Percentiles rank a stretch among this genome's conserved stretches.
phyloP scores from a whole-genome alignment of 2,113 vertebrate genomes.

The Syngnathoides biaculeatus region DNA sequence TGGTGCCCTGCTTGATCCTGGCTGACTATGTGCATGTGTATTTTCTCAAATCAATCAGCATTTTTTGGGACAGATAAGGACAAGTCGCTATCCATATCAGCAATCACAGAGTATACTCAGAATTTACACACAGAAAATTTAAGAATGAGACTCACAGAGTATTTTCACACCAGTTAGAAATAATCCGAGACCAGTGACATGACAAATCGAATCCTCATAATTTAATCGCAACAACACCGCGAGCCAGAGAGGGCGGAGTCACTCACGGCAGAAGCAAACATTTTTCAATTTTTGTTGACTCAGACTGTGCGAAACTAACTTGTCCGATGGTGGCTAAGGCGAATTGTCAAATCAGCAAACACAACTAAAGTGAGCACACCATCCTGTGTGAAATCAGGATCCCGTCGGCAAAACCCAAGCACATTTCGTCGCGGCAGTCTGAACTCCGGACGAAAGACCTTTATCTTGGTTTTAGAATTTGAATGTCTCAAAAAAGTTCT shows the following conservation, averaged over 20 bases:
- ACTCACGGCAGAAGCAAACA: not conserved
- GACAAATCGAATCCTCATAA: not conserved
- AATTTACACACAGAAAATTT: not conserved
- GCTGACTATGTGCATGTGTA: not conserved
- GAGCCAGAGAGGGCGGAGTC: not conserved
- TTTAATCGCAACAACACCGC: not conserved
- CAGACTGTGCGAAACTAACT: not conserved
- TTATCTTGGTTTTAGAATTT: not conserved
- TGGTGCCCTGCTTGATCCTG: not conserved
- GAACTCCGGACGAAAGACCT: not conserved
- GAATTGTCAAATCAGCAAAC: not conserved
- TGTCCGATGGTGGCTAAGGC: not conserved
- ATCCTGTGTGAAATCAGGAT: not conserved
- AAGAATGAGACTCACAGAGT: not conserved
- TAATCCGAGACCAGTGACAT: not conserved
- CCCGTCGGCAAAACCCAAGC: not conserved
- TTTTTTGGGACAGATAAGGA: not conserved
- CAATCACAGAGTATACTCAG: not conserved
- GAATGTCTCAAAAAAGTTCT: slow-evolving; percentile 8
- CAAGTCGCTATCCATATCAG: not conserved
- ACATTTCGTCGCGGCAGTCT: not conserved
- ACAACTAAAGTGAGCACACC: too few relatives aligned
- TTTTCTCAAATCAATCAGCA: not conserved
- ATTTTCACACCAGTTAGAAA: not conserved
- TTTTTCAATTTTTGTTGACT: not conserved